phyloP scores from a whole-genome alignment of 2,888 invertebrate species.

The Myopa testacea region DNA sequence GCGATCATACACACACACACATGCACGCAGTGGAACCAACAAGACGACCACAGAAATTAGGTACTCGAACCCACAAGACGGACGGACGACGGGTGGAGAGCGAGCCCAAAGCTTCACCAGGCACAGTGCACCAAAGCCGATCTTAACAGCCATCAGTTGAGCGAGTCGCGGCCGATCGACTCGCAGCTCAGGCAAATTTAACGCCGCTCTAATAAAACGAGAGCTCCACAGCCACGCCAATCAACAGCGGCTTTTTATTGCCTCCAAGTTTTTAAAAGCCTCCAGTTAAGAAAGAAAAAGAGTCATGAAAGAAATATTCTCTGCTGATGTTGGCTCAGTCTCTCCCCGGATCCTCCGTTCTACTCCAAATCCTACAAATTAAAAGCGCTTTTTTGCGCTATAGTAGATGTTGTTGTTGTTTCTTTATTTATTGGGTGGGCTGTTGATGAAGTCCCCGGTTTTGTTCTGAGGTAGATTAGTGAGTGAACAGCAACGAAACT shows the following conservation, averaged over 20 bases:
- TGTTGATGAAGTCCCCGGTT: neutral
- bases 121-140: constrained; percentile 3
- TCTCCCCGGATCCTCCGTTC: neutral
- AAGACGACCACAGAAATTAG: neutral
- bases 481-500: too few species aligned
- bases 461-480: constrained; percentile 10
- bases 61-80: neutral
- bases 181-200: neutral
- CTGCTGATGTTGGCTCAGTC: too few species aligned
- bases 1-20: neutral
- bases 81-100: neutral
- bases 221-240: neutral
- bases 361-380: neutral
- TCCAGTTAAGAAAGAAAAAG: neutral
- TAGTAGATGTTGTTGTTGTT: constrained; percentile 3
- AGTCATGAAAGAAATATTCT: neutral
- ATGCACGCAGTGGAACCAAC: neutral
- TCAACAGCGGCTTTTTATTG: neutral
- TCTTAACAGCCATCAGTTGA: constrained; percentile 27
- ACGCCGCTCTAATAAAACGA: neutral
- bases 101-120: constrained; percentile 1
- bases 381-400: constrained; percentile 8
- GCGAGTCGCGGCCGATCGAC: constrained; percentile 3
- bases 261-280: constrained; percentile 1
- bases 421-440: neutral